A percentile compares a stretch with the other conserved stretches of the same genome.
These are phyloP conservation scores for Nephotettix cincticeps DNA, from an alignment of 1,140 invertebrate species.

Conservation along the genomic window DNA sequence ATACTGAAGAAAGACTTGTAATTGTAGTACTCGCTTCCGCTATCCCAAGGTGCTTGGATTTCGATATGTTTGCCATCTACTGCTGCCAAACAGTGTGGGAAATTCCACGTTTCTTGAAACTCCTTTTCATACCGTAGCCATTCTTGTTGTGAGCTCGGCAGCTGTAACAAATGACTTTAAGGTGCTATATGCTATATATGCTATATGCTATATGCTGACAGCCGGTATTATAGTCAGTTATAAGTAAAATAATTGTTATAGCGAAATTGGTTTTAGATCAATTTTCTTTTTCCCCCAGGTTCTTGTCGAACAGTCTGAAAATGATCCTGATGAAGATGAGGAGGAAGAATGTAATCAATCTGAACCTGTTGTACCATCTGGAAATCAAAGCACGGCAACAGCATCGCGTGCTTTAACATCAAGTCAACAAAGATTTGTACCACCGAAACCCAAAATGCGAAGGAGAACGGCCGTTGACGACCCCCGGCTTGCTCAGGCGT, in stretches of 20 bases:
- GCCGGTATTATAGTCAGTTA: neutral
- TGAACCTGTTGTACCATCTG: neutral
- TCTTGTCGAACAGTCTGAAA: too few relatives aligned
- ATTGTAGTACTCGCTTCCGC: slow-evolving; percentile 1
- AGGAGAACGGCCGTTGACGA: neutral
- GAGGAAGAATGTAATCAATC: neutral
- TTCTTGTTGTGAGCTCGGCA: neutral
- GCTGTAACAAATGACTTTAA: neutral
- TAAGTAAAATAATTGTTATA: neutral
- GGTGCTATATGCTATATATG: neutral
- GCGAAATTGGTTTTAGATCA: neutral
- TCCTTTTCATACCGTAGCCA: neutral
- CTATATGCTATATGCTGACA: too few relatives aligned
- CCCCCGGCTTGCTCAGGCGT: neutral
- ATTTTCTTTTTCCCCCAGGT: neutral
- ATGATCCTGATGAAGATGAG: neutral
- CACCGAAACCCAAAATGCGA: neutral
- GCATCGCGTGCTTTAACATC: neutral
- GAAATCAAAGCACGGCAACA: neutral
- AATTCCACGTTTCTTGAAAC: neutral
- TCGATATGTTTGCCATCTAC: too few relatives aligned
- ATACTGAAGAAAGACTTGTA: slow-evolving; percentile 11
- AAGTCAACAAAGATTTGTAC: neutral
- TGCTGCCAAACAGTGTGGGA: neutral
- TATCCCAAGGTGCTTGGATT: neutral